Evolutionary conservation across 2,113 vertebrate species (phyloP).

Genomic region (Argyrosomus japonicus): DNA sequence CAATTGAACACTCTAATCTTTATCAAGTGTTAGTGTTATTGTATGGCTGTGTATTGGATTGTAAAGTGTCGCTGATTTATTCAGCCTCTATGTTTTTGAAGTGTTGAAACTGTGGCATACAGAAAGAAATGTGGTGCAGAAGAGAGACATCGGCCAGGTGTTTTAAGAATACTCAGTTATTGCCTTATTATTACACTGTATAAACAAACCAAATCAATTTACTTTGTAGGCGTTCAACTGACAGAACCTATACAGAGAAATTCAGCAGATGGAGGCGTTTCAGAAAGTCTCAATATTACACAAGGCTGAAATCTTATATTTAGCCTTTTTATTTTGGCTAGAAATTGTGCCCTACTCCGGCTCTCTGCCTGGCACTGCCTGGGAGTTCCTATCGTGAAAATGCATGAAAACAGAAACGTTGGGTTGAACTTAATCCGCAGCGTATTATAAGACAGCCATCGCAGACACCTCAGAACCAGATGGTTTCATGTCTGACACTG

Average conservation of each 20-base stretch:
- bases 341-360: not conserved
- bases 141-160: not conserved
- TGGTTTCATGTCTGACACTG: slow-evolving; percentile 42
- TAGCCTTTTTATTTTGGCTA: not conserved
- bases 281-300: not conserved
- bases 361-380: not conserved
- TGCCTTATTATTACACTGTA: not conserved
- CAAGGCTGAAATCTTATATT: not conserved
- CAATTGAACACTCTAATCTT: not conserved
- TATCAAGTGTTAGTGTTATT: not conserved
- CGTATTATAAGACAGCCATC: not conserved
- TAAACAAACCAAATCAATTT: not conserved
- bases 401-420: slow-evolving; percentile 15
- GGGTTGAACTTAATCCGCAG: not conserved
- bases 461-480: slow-evolving; percentile 22
- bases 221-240: not conserved
- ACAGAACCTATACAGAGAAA: not conserved
- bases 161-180: not conserved
- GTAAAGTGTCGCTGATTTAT: not conserved
- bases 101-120: not conserved
- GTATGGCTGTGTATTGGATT: not conserved
- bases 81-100: not conserved
- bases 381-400: not conserved
- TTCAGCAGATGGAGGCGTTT: not conserved
- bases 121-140: not conserved